Evolutionary conservation across 2,888 invertebrate genomes (phyloP).

Genomic region (Heliconius cydno): DNA sequence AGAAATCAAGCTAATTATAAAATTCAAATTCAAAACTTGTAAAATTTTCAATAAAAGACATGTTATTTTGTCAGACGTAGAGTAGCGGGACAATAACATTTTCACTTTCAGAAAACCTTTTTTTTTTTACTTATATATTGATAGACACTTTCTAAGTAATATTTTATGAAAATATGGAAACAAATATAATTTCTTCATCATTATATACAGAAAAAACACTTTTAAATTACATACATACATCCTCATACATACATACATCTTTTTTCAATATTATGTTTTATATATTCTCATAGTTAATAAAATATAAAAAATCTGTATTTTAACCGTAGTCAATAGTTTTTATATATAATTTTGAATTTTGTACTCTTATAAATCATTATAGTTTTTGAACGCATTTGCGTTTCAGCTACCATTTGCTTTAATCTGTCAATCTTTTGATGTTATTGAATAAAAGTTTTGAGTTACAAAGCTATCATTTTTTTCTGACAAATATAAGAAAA

Average conservation of each 20-base stretch:
- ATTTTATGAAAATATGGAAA: background rate
- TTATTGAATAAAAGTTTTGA: constrained; percentile 68
- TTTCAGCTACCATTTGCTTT: constrained; percentile 71
- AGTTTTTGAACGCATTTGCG: constrained; percentile 46
- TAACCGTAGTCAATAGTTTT: background rate
- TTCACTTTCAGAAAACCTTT: background rate
- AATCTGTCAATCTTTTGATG: constrained; percentile 80
- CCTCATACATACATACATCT: background rate
- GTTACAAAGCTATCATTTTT: constrained; percentile 52
- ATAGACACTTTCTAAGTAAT: background rate
- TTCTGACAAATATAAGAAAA: constrained; percentile 49
- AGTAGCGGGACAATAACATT: too few relatives aligned
- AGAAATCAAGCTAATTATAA: background rate
- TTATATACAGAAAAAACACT: background rate
- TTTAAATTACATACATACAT: background rate
- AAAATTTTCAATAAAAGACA: background rate
- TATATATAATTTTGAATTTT: constrained; percentile 9
- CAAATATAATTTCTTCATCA: background rate
- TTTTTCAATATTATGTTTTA: background rate
- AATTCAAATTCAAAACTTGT: background rate
- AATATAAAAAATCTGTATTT: background rate
- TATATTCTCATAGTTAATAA: background rate
- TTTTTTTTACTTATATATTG: background rate
- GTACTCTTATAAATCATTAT: constrained; percentile 8
- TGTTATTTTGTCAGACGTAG: too few relatives aligned